Conservation (phyloP, 2,113 vertebrate species). For the Alces alces region DNA sequence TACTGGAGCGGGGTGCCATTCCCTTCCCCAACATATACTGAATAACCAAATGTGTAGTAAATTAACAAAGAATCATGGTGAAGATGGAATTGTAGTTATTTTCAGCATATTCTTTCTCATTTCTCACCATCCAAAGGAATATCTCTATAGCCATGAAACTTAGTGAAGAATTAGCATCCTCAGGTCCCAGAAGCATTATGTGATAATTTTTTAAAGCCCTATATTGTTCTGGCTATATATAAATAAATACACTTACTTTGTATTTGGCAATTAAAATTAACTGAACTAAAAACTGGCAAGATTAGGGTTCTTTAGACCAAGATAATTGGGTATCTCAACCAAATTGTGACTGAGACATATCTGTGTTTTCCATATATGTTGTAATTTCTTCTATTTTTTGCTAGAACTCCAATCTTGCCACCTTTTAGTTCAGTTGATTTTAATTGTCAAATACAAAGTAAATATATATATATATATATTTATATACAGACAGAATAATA, state of each 20-base stretch:
- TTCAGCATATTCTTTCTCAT: not conserved
- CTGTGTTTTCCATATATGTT: not conserved
- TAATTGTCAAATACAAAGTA: not conserved
- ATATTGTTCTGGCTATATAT: not conserved
- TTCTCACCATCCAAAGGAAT: not conserved
- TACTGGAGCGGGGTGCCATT: not conserved
- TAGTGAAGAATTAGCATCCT: not conserved
- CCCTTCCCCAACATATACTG: not conserved
- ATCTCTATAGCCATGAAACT: not conserved
- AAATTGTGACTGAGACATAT: not conserved
- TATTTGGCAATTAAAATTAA: not conserved
- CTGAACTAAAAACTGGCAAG: not conserved
- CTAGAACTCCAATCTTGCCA: not conserved
- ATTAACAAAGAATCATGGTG: not conserved
- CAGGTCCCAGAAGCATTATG: not conserved
- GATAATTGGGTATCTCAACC: not conserved
- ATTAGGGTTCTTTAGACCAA: not conserved
- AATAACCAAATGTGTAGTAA: not conserved
- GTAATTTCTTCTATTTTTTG: not conserved
- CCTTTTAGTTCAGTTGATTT: not conserved
- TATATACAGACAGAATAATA: not conserved
- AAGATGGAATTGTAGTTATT: not conserved
- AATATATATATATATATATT: not conserved
- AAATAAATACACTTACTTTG: not conserved
- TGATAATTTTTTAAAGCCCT: not conserved